phyloP scores from a whole-genome alignment of 2,797 vertebrate species.

The Tadarida brasiliensis region DNA sequence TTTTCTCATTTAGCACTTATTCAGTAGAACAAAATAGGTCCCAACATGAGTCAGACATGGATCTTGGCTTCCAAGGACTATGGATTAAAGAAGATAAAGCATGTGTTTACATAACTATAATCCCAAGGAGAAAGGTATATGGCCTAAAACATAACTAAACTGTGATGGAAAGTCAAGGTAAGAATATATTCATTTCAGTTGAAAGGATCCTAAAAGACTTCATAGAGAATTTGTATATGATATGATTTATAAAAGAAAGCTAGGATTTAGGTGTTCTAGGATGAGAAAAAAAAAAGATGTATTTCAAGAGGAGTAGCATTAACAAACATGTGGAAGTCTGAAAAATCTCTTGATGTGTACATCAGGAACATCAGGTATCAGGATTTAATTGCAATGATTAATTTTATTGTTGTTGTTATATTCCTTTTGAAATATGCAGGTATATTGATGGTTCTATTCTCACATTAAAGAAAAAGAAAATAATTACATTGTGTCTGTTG shows the following conservation, averaged over 20 bases:
- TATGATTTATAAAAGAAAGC: slow-evolving; percentile 46
- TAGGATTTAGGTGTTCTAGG: not conserved
- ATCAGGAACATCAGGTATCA: not conserved
- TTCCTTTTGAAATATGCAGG: slow-evolving; percentile 41
- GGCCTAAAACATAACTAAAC: not conserved
- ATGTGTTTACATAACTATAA: not conserved
- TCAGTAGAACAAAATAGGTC: not conserved
- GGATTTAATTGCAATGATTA: slow-evolving; percentile 59
- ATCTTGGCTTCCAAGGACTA: not conserved
- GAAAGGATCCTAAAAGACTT: slow-evolving; percentile 6
- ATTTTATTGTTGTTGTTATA: slow-evolving; percentile 7
- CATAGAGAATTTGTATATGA: slow-evolving; percentile 16
- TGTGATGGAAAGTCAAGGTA: not conserved
- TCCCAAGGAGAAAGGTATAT: not conserved
- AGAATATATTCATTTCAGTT: slow-evolving; percentile 16
- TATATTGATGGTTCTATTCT: slow-evolving; percentile 16
- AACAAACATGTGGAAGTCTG: not conserved
- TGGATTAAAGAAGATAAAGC: slow-evolving; percentile 31
- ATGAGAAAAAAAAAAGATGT: not conserved
- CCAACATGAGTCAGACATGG: not conserved
- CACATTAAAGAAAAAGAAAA: slow-evolving; percentile 68
- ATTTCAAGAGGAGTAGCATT: slow-evolving; percentile 22
- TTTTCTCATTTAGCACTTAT: not conserved
- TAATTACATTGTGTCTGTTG: slow-evolving; percentile 10
- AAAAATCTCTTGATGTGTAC: not conserved